Base-by-base conservation (phyloP, 2,797 vertebrate genomes). In the Dipus sagitta region DNA sequence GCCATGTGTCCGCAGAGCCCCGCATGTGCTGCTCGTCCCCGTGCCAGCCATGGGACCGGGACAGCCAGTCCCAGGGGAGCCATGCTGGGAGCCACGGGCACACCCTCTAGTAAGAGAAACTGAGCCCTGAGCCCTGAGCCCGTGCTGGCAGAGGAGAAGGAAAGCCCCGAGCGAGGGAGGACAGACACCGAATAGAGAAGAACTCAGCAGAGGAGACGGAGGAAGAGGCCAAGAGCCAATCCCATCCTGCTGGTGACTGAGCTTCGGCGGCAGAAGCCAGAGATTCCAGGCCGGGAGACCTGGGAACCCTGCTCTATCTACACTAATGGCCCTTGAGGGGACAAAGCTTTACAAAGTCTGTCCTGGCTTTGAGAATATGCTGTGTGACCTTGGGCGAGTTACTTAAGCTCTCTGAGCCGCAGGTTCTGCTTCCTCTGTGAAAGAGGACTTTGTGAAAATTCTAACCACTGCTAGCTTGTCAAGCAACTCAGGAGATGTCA, bases 391-490 rank as follows among this genome's bases (percentile, higher is more conserved):
- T 80, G n/a, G 26, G 2, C 26, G 71, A 82, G 34, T 82, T 68
- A 78, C 32, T 78, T 78, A 42, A 58, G 38, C 52, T 90, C 79
- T 94, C 86, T 72, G 60, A 86, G 81, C 68, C 52, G 24, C 72
- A 30, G 26, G 74, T 14, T 14, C 54, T n/a, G 32, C 42, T 32
- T 62, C 62, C 75, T 88, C 86, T 8, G 0, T 3, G 38, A 75
- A 75, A n/a, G 82, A 32, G 62, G 28, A 75, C 64, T 90, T 58
- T 30, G 3, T 26, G 0, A 18, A 76, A 82, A 75, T 60, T 65
- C 67, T 74, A 83, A 52, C 32, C 23, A 34, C 54, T 17, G 1
- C n/a, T 75, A 12, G 12, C 47, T 6, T n/a, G 23, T 38, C 47
- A 62, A 77, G 28, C 18, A 64, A 13, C 30, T 28, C 58, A 18